Evolutionary conservation across 2,797 vertebrate genomes (phyloP), one percentile per base, ranked within the genome.

Genomic region (Arrhamphus sclerolepis): DNA sequence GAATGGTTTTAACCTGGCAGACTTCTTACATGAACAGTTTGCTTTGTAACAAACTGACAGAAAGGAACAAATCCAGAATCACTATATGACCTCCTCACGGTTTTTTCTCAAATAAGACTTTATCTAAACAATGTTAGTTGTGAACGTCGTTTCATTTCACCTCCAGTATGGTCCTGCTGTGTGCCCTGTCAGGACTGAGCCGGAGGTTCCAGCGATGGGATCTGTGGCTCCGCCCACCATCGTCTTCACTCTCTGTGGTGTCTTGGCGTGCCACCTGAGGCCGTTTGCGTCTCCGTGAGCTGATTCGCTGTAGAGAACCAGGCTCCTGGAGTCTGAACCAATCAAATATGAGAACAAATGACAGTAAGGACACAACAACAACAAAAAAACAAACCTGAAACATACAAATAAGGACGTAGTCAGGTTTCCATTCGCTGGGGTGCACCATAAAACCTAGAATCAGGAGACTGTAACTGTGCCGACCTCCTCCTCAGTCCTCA

Each of bases 211-310:
- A 94, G 66, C 92, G 92, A 31, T 92, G 90, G 1, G 84, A 76
- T 6, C 75, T 79, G 54, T 92, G 82, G 55, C 86, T 92, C 58
- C 78, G 84, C 62, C 93, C 92, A 0, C 92, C 91, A 0, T 94
- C 93, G 48, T 94, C 93, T 44, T 94, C 93, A 1, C 93, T 94
- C 85, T 94, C 93, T 0, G 93, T 94, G 39, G 93, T 94, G 85
- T 94, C 93, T 54, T 94, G 93, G 18, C 91, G 80, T 0, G 93
- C 80, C 3, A 92, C 78, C 42, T 82, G 83, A 1, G 90, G 91
- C 0, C 93, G 89, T 68, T 88, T 91, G 6, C 92, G 90, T 42
- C 93, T 76, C 53, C 91, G 87, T 0, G 91, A 94, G 88, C 93
- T 94, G 84, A 93, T 91, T 73, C 93, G 87, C 83, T 93, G 92